A percentile compares a stretch with the other conserved stretches of the same genome.
Evolutionary conservation across 2,113 vertebrate species (phyloP).

Genomic region (Prunella fulvescens): DNA sequence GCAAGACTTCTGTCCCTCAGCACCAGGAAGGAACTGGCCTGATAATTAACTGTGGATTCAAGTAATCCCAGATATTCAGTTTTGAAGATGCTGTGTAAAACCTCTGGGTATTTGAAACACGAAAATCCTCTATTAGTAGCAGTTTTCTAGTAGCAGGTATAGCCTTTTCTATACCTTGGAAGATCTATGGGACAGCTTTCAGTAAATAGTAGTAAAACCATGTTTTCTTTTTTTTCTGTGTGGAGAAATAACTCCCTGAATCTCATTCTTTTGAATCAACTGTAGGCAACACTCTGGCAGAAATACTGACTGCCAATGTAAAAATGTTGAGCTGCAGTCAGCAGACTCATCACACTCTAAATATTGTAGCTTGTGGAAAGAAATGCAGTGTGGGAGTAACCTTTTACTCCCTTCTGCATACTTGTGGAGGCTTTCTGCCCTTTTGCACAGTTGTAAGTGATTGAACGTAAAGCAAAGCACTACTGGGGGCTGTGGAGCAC

Average conservation of each 20-base stretch:
- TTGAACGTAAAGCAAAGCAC: not conserved
- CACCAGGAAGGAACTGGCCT: not conserved
- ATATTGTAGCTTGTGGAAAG: not conserved
- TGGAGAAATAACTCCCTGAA: not conserved
- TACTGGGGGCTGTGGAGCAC: not conserved
- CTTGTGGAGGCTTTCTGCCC: not conserved
- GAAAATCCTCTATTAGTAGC: not conserved
- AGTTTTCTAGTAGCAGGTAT: not conserved
- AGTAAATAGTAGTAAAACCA: not conserved
- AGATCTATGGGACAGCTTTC: not conserved
- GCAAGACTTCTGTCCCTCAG: not conserved
- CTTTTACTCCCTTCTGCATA: constrained; percentile 26
- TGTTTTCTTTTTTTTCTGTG: not conserved
- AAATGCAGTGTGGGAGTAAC: constrained; percentile 1
- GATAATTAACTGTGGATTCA: not conserved
- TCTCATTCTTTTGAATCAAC: not conserved
- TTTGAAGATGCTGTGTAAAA: not conserved
- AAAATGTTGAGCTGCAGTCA: not conserved
- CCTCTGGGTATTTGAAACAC: not conserved
- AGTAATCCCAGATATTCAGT: not conserved
- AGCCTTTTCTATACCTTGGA: not conserved
- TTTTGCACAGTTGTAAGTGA: not conserved
- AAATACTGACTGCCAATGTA: not conserved
- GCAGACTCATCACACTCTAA: constrained; percentile 3
- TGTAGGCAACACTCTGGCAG: not conserved